Conservation (phyloP, 2,797 vertebrate genomes). For the Xyrichtys novacula region DNA sequence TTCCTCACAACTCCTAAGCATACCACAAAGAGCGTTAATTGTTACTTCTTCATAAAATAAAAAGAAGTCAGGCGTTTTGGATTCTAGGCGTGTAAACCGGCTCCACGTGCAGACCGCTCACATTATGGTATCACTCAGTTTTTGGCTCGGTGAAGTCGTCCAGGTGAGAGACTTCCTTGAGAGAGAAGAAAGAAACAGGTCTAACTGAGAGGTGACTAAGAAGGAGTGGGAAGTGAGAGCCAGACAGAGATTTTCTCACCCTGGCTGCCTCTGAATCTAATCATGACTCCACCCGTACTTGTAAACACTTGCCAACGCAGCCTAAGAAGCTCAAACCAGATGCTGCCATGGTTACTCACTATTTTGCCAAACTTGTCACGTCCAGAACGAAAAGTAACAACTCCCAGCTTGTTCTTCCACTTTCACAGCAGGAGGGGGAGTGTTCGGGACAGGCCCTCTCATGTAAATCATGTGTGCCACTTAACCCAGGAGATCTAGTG, state of each 20-base stretch:
- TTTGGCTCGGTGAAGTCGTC: not conserved
- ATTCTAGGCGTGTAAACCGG: not conserved
- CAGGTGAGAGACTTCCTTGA: not conserved
- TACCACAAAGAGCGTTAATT: too few species aligned
- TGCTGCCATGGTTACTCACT: constrained; percentile 47
- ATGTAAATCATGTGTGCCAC: not conserved
- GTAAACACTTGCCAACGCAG: constrained; percentile 42
- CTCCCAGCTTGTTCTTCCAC: constrained; percentile 6
- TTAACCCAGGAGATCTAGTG: constrained; percentile 6
- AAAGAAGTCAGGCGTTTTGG: not conserved
- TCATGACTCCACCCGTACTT: constrained; percentile 49
- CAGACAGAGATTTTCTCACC: constrained; percentile 3
- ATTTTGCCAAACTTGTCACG: constrained; percentile 25
- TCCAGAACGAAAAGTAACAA: constrained; percentile 22
- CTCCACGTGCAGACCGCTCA: not conserved
- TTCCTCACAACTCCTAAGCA: too few species aligned
- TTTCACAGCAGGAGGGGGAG: constrained; percentile 16
- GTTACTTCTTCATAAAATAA: too few species aligned
- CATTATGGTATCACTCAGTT: constrained; percentile 8
- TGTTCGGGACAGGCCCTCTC: constrained; percentile 10
- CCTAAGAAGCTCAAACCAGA: not conserved
- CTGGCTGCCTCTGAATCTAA: not conserved
- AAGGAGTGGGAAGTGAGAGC: constrained; percentile 22
- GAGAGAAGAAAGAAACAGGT: constrained; percentile 28
- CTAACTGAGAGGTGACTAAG: constrained; percentile 28